These are phyloP conservation scores for Caracal caracal DNA, from an alignment of 2,113 vertebrate genomes.

Conservation along the genomic window DNA sequence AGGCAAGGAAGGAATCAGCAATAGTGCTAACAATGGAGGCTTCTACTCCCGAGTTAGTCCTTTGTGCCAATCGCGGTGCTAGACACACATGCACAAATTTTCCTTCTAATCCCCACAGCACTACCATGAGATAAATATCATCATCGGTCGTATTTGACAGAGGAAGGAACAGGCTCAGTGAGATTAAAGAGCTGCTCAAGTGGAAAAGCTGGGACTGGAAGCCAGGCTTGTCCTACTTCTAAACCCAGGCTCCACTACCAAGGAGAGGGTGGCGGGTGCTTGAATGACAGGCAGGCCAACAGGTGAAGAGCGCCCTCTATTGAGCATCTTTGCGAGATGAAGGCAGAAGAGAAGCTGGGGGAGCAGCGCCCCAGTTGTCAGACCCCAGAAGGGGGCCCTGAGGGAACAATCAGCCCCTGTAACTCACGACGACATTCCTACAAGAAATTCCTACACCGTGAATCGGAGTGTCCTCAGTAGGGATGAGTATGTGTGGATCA, in stretches of 20 bases:
- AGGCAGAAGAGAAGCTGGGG: fast-evolving
- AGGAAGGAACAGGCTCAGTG: not conserved
- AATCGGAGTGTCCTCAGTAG: not conserved
- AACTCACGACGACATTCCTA: not conserved
- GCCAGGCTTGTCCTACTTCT: not conserved
- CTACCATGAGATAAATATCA: not conserved
- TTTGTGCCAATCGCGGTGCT: not conserved
- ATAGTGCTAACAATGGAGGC: not conserved
- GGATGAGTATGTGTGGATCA: not conserved
- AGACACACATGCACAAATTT: not conserved
- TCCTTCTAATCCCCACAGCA: not conserved
- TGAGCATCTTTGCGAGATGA: not conserved
- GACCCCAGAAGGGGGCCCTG: not conserved
- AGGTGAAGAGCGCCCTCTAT: slow-evolving; percentile 65
- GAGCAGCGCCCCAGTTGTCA: not conserved
- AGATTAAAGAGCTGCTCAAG: not conserved
- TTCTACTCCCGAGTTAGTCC: not conserved
- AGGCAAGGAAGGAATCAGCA: not conserved
- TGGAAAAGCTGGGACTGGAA: not conserved
- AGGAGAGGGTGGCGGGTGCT: fast-evolving
- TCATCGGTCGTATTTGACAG: not conserved
- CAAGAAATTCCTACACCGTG: not conserved
- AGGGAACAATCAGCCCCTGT: not conserved
- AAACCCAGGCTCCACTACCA: not conserved
- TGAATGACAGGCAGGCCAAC: fast-evolving